phyloP scores from a whole-genome alignment of 2,888 invertebrate species.

The Lasius platythorax region DNA sequence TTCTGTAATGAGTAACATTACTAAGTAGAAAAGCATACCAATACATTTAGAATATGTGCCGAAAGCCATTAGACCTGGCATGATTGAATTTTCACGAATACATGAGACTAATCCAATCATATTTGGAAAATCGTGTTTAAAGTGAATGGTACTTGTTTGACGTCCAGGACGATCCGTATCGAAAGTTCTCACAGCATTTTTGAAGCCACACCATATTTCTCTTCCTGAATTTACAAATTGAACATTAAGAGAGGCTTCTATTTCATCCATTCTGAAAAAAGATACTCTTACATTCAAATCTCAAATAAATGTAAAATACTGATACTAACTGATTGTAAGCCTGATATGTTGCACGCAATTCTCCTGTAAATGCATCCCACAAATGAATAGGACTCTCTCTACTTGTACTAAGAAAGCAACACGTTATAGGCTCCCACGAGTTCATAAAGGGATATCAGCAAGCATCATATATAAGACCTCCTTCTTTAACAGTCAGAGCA shows the following conservation, averaged over 20 bases:
- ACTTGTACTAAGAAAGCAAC: slow-evolving; percentile 94
- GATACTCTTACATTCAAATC: slow-evolving; percentile 21
- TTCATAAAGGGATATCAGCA: slow-evolving; percentile 97
- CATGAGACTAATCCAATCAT: slow-evolving; percentile 87
- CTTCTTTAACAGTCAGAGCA: slow-evolving; percentile 90
- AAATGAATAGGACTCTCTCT: slow-evolving; percentile 96
- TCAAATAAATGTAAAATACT: slow-evolving; percentile 13
- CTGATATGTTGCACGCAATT: slow-evolving; percentile 92
- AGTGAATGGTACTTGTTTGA: slow-evolving; percentile 86
- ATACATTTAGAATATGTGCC: slow-evolving; percentile 88
- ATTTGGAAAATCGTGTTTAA: slow-evolving; percentile 85
- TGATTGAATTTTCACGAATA: slow-evolving; percentile 87
- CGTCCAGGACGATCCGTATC: slow-evolving; percentile 91
- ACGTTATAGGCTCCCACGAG: slow-evolving; percentile 91
- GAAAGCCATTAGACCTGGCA: slow-evolving; percentile 87
- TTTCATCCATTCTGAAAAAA: slow-evolving; percentile 91
- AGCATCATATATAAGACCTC: slow-evolving; percentile 95
- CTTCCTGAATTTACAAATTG: slow-evolving; percentile 92
- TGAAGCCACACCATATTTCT: slow-evolving; percentile 95
- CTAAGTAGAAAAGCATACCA: slow-evolving; percentile 80
- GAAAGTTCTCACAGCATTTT: too few species aligned
- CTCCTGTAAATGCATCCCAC: slow-evolving; percentile 97
- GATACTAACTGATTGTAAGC: slow-evolving; percentile 87
- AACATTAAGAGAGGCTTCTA: slow-evolving; percentile 93
- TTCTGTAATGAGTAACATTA: neutral